These are phyloP conservation scores for Florisuga fusca DNA, from an alignment of 2,797 vertebrate species.

Conservation along the genomic window DNA sequence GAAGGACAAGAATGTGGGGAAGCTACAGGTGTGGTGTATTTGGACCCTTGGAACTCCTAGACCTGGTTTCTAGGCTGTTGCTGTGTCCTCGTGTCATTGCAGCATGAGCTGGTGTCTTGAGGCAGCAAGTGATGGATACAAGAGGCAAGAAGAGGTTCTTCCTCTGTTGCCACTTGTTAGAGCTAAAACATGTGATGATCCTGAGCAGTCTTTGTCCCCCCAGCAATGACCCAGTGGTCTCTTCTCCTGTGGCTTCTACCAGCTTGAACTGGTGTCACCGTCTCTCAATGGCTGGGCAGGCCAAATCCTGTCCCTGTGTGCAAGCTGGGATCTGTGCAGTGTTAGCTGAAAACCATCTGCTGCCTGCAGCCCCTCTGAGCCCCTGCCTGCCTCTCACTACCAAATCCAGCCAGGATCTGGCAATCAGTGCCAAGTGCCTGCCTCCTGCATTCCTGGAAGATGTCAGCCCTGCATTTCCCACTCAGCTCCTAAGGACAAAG, in stretches of 20 bases:
- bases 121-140: neutral
- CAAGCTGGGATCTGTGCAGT: neutral
- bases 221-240: neutral
- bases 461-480: neutral
- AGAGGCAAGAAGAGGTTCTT: neutral
- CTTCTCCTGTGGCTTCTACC: neutral
- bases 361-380: neutral
- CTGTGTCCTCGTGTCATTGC: neutral
- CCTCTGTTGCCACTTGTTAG: neutral
- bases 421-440: neutral
- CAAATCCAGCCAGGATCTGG: neutral
- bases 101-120: accelerated
- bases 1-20: neutral
- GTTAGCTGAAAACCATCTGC: neutral
- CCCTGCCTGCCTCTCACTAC: neutral
- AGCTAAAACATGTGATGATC: neutral
- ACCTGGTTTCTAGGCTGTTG: neutral
- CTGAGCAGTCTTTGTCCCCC: neutral
- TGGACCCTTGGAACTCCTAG: neutral
- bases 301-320: neutral
- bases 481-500: neutral
- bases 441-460: neutral
- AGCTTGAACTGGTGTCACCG: neutral
- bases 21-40: neutral
- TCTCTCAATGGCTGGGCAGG: neutral